Conservation (phyloP, 1,140 invertebrate species). For the Drosophila guanche region DNA sequence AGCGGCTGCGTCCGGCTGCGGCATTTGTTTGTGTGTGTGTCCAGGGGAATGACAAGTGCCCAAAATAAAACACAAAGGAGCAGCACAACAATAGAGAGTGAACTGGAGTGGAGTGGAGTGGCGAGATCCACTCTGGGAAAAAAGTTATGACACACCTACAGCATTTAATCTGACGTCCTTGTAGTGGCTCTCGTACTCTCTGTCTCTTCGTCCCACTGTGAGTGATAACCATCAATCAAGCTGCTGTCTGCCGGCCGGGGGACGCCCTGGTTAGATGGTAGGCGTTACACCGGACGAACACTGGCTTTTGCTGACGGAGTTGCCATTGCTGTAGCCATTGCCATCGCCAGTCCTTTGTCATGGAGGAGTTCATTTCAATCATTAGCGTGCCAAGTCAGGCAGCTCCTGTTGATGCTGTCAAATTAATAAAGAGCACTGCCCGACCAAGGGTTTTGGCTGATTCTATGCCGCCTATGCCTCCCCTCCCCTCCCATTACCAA, state of each 20-base stretch:
- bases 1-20: conserved; percentile 28
- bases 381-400: conserved; percentile 67
- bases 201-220: conserved; percentile 42
- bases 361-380: conserved; percentile 77
- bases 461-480: conserved; percentile 19
- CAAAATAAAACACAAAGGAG: conserved; percentile 60
- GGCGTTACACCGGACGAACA: conserved; percentile 49
- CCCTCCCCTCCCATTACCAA: conserved; percentile 29
- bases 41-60: conserved; percentile 53
- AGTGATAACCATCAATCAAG: conserved; percentile 83
- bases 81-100: conserved; percentile 45
- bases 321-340: conserved; percentile 13
- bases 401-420: conserved; percentile 80
- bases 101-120: not conserved
- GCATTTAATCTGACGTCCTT: conserved; percentile 75
- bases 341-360: conserved; percentile 1
- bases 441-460: conserved; percentile 23
- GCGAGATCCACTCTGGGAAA: conserved; percentile 17
- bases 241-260: conserved; percentile 29
- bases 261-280: conserved; percentile 44
- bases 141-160: conserved; percentile 81
- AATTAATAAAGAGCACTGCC: conserved; percentile 78
- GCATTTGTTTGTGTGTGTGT: conserved; percentile 17
- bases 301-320: conserved; percentile 61
- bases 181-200: conserved; percentile 28